A percentile compares a stretch with the other conserved stretches of the same genome.
phyloP scores from a whole-genome alignment of 2,888 invertebrate genomes.

The Pristionchus maxplancki region DNA sequence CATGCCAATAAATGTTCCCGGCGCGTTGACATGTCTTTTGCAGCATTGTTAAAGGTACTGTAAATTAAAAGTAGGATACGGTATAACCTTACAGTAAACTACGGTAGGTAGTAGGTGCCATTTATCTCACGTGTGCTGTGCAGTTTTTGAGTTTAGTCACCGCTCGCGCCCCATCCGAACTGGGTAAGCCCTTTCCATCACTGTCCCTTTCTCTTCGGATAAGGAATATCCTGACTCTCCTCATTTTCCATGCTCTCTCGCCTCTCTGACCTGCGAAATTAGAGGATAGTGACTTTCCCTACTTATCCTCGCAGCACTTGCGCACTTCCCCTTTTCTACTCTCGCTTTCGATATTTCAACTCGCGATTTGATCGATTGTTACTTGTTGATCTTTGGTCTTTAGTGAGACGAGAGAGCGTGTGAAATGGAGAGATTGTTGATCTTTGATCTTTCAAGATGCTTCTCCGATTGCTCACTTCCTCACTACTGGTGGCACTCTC shows the following conservation, averaged over 20 bases:
- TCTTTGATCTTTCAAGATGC: conserved; percentile 40
- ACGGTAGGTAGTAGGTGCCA: too few relatives aligned
- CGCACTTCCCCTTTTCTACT: neutral
- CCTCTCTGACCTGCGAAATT: too few relatives aligned
- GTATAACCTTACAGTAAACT: neutral
- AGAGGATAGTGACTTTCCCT: too few relatives aligned
- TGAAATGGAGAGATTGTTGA: neutral
- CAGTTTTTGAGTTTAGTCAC: neutral
- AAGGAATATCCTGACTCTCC: neutral
- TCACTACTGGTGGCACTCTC: neutral
- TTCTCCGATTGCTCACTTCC: conserved; percentile 14
- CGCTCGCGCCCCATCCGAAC: neutral
- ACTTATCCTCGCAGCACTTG: too few relatives aligned
- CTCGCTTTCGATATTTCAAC: conserved; percentile 25
- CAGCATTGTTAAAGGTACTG: neutral
- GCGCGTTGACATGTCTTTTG: neutral
- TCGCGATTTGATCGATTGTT: neutral
- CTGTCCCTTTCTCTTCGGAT: neutral
- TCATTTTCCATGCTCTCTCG: neutral
- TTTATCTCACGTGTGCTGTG: too few relatives aligned
- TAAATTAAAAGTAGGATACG: neutral
- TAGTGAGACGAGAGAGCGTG: neutral
- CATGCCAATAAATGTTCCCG: too few relatives aligned
- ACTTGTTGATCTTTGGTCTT: neutral
- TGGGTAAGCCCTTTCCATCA: neutral